Conservation (phyloP, 2,888 invertebrate genomes). For the Drosophila leonis region DNA sequence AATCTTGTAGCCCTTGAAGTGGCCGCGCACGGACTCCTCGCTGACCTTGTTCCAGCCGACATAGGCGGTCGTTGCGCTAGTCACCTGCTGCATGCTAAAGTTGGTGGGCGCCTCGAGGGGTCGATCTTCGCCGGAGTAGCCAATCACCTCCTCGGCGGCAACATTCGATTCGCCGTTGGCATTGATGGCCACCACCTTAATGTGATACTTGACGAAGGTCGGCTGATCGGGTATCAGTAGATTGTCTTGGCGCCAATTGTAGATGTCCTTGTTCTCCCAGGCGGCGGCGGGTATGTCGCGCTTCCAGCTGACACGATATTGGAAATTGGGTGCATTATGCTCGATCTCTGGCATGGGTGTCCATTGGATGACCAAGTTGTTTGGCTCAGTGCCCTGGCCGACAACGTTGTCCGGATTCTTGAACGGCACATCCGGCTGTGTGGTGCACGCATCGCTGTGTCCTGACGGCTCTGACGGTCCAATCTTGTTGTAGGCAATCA, state of each 20-base stretch:
- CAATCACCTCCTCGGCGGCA: conserved; percentile 91
- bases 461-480: conserved; percentile 94
- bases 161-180: conserved; percentile 93
- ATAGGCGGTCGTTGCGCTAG: conserved; percentile 92
- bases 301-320: conserved; percentile 95
- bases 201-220: conserved; percentile 94
- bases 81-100: conserved; percentile 91
- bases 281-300: conserved; percentile 90
- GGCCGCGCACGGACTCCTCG: conserved; percentile 92
- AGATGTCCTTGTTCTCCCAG: conserved; percentile 90
- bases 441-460: conserved; percentile 94
- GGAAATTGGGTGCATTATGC: conserved; percentile 97
- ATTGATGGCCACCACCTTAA: conserved; percentile 97
- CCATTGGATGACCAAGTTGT: conserved; percentile 97
- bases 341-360: conserved; percentile 98
- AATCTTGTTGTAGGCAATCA: conserved; percentile 95
- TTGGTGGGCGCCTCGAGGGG: conserved; percentile 93
- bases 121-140: conserved; percentile 97
- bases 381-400: conserved; percentile 94
- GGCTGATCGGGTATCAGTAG: conserved; percentile 92
- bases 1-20: conserved; percentile 98
- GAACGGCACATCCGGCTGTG: conserved; percentile 94
- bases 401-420: conserved; percentile 97
- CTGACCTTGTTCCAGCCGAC: conserved; percentile 96
- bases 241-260: conserved; percentile 91